Conservation (phyloP, 2,888 invertebrate genomes). For the Lasioglossum morio region DNA sequence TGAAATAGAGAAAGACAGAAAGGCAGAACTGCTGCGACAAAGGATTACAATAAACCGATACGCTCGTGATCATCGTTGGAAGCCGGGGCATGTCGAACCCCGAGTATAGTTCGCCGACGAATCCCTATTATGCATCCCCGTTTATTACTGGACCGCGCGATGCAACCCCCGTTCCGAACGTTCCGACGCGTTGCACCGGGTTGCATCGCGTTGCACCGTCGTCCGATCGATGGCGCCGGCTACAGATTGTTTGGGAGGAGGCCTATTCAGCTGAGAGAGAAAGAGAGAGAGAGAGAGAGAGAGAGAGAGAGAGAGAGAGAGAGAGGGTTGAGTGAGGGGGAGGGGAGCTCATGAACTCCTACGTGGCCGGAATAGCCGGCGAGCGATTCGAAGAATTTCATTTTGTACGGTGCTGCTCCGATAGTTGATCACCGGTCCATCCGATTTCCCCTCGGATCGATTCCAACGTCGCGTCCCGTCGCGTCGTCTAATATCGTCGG, state of each 20-base stretch:
- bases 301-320: too few species aligned
- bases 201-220: background rate
- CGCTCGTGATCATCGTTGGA: conserved; percentile 62
- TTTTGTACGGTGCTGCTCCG: background rate
- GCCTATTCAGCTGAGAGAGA: background rate
- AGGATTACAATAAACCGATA: conserved; percentile 68
- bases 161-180: background rate
- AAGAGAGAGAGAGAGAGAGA: too few species aligned
- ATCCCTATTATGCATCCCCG: conserved; percentile 44
- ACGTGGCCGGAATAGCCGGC: background rate
- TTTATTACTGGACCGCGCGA: conserved; percentile 28
- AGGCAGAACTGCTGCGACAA: conserved; percentile 51
- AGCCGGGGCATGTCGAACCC: conserved; percentile 49
- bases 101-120: conserved; percentile 53
- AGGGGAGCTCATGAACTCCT: background rate
- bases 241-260: background rate
- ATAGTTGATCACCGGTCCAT: background rate
- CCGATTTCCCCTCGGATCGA: background rate
- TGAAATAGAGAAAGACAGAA: conserved; percentile 13
- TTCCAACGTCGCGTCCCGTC: background rate
- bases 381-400: conserved; percentile 8
- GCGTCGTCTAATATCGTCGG: background rate
- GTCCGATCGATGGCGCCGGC: conserved; percentile 2
- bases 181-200: background rate
- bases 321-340: too few species aligned